These are phyloP conservation scores for Rhipidura dahli DNA, from an alignment of 2,113 vertebrate genomes.

Conservation along the genomic window DNA sequence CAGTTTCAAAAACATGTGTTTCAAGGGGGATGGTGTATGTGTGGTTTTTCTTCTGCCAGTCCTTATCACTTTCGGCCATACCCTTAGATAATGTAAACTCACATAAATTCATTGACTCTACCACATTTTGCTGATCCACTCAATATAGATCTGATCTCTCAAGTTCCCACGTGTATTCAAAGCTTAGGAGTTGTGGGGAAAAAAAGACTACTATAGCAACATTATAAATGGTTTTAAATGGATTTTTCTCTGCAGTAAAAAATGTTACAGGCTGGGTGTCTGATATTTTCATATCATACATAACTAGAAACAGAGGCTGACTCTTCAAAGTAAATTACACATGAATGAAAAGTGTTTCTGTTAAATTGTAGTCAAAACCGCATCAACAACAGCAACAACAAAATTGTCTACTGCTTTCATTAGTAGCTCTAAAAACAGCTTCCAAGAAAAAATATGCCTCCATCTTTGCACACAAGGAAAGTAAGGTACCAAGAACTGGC, in stretches of 20 bases:
- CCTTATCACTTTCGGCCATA: neutral
- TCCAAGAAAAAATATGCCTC: neutral
- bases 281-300: neutral
- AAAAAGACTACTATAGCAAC: neutral
- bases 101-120: neutral
- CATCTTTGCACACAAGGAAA: neutral
- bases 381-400: neutral
- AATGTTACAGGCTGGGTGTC: neutral
- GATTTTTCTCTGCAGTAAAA: neutral
- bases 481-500: neutral
- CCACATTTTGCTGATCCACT: neutral
- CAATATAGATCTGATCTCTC: constrained; percentile 10
- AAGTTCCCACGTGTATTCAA: neutral
- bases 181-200: neutral
- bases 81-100: neutral
- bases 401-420: neutral
- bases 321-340: neutral
- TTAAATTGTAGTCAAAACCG: neutral
- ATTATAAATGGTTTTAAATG: neutral
- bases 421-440: neutral
- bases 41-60: neutral
- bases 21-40: neutral
- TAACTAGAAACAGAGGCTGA: neutral
- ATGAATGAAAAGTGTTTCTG: neutral
- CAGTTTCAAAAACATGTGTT: neutral